Conservation (phyloP, 2,888 invertebrate species). For the Callimorpha dominula region DNA sequence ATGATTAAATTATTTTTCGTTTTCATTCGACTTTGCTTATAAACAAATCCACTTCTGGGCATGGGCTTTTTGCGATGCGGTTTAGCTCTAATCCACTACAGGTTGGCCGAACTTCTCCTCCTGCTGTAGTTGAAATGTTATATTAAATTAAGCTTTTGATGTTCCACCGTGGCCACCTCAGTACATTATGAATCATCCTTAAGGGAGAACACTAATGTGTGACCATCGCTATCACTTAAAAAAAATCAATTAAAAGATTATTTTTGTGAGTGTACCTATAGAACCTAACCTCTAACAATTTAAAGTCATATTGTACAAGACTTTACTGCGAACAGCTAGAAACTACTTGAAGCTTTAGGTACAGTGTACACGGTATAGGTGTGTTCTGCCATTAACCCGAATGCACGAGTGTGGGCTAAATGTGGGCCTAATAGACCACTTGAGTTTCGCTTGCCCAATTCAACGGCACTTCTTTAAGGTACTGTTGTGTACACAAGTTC, state of each 20-base stretch:
- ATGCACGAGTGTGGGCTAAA: constrained; percentile 80
- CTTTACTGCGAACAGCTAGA: constrained; percentile 32
- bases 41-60: too few relatives aligned
- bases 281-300: background rate
- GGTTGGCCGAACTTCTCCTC: too few relatives aligned
- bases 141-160: background rate
- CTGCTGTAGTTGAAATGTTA: too few relatives aligned
- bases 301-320: background rate
- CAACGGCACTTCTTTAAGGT: constrained; percentile 77
- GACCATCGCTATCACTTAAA: background rate
- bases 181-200: background rate
- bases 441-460: constrained; percentile 83
- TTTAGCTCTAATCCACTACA: too few relatives aligned
- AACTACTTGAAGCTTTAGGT: constrained; percentile 17
- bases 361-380: constrained; percentile 36
- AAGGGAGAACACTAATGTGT: background rate
- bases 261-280: background rate
- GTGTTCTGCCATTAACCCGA: constrained; percentile 78
- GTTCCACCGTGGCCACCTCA: background rate
- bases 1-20: too few relatives aligned
- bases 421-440: constrained; percentile 80
- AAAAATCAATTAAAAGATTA: background rate
- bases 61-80: too few relatives aligned
- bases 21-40: too few relatives aligned
- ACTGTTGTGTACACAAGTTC: constrained; percentile 54